phyloP scores from a whole-genome alignment of 2,888 invertebrate genomes.

The Lymantria monacha region DNA sequence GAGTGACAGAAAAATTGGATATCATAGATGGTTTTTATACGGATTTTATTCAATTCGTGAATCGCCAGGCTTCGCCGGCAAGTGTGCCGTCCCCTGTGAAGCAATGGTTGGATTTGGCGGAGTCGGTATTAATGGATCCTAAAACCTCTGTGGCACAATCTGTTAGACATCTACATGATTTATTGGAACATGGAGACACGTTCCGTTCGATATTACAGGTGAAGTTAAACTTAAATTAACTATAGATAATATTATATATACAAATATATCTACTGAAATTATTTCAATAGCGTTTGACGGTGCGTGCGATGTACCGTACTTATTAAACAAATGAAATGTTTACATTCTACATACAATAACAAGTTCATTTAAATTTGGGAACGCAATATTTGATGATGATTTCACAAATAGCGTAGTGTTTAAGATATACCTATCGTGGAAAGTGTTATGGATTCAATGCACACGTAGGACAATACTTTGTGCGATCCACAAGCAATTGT shows the following conservation, averaged over 20 bases:
- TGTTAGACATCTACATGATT: conserved; percentile 81
- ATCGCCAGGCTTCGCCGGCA: conserved; percentile 61
- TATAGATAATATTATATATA: neutral
- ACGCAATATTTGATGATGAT: too few relatives aligned
- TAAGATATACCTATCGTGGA: too few relatives aligned
- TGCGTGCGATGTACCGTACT: conserved; percentile 31
- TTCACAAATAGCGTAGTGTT: neutral
- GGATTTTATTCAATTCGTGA: conserved; percentile 84
- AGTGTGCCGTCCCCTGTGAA: conserved; percentile 61
- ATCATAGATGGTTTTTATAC: conserved; percentile 85
- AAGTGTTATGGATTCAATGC: too few relatives aligned
- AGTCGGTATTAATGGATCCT: conserved; percentile 85
- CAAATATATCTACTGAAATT: neutral
- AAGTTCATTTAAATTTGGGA: conserved; percentile 10
- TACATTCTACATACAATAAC: conserved; percentile 14
- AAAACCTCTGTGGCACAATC: conserved; percentile 81
- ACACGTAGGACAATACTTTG: too few relatives aligned
- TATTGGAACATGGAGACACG: conserved; percentile 82
- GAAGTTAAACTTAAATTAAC: conserved; percentile 28
- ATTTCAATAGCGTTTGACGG: conserved; percentile 20
- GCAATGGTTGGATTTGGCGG: conserved; percentile 84
- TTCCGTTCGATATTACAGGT: conserved; percentile 86
- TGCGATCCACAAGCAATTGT: too few relatives aligned
- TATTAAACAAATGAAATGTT: conserved; percentile 27
- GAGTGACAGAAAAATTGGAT: conserved; percentile 82